Evolutionary conservation across 1,140 invertebrate species (phyloP), one percentile per base, ranked within the genome.

Genomic region (Drosophila murphyi): DNA sequence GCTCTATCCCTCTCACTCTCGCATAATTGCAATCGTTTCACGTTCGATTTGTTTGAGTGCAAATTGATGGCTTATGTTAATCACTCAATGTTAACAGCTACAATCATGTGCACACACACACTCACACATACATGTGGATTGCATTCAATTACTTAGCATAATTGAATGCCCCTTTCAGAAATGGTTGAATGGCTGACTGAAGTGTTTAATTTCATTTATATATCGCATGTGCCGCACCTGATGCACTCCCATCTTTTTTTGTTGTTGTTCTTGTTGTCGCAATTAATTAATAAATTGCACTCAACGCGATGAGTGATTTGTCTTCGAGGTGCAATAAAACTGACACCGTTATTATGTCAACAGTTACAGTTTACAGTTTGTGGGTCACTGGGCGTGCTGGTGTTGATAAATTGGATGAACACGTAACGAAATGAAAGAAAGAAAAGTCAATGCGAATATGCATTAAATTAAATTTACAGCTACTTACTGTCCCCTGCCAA

Each of bases 91-190:
- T 43, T 43, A 20, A 20, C 20, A 20, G 20, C 20, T 20, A 20
- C 20, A 20, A 20, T 20, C 20, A 20, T 20, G 20, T 60, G 43
- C 57, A 60, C 43, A 32, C 32, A 56, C 54, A 7, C 5, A 3
- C 39, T n/a, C 39, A 7, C 10, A 2, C 34, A 34, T 2, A 34
- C 54, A 43, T 56, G 71, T 67, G 64, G 41, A 80, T 41, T 82
- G 72, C 45, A 37, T 64, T 32, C 43, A 68, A 89, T 88, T 88
- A 89, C 83, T 88, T 88, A 88, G 76, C 37, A 80, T 72, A 80
- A 82, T 87, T 80, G 74, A 80, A 81, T 71, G 55, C 59, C 51
- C 47, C 39, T 43, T 43, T 3, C 10, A n/a, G 39, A 20, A 20
- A n/a, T 43, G n/a, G 5, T 7, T 37, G 35, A 37, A 37, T 37